Conservation (phyloP, 2,113 vertebrate genomes). For the Atherinomorus stipes region DNA sequence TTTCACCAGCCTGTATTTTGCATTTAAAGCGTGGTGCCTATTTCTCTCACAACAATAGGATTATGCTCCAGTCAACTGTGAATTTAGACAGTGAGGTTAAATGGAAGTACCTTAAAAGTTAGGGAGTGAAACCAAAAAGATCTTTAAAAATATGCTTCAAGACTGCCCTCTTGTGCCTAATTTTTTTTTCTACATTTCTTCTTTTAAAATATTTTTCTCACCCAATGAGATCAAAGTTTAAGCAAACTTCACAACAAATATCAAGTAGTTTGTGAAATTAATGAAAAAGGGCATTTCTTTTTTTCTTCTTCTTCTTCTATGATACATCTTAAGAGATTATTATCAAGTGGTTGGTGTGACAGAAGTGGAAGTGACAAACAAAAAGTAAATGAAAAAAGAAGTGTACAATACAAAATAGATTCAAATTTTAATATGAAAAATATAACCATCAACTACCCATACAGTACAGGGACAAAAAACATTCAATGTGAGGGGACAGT, state of each 20-base stretch:
- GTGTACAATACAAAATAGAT: no score
- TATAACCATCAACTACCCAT: no score
- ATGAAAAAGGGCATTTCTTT: no score
- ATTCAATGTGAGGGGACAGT: no score
- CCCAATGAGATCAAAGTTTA: neutral
- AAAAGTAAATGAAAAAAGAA: neutral
- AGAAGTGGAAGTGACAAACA: no score
- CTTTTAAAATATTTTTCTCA: neutral
- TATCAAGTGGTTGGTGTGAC: no score
- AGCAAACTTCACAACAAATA: neutral
- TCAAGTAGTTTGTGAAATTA: neutral
- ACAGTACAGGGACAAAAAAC: no score
- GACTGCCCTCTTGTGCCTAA: conserved; percentile 80
- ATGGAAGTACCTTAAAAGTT: conserved; percentile 11
- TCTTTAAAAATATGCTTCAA: conserved; percentile 60
- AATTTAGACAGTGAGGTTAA: conserved; percentile 29
- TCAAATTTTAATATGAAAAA: neutral
- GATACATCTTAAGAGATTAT: no score
- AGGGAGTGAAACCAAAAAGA: neutral
- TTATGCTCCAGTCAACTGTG: conserved; percentile 30
- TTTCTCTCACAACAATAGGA: conserved; percentile 34
- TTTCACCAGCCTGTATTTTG: conserved; percentile 16
- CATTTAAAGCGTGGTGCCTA: conserved; percentile 12
- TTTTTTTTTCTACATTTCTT: neutral
- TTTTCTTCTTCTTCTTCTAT: no score